These are phyloP conservation scores for Ctenopoma multispine DNA, from an alignment of 2,797 vertebrate genomes.

Conservation along the genomic window DNA sequence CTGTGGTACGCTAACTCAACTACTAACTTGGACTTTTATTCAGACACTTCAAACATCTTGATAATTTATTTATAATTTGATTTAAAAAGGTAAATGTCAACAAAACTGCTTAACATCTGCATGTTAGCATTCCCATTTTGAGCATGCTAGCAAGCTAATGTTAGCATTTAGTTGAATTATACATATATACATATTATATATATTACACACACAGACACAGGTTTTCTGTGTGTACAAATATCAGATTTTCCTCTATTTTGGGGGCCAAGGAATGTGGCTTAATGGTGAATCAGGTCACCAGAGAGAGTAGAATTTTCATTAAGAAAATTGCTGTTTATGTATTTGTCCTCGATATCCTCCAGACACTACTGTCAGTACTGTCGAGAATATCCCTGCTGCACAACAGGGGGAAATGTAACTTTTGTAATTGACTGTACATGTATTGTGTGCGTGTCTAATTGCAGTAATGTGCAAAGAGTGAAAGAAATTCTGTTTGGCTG, in stretches of 20 bases:
- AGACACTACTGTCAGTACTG: background rate
- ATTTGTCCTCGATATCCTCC: conserved; percentile 18
- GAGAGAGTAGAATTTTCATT: conserved; percentile 21
- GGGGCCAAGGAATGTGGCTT: conserved; percentile 3
- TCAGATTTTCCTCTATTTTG: conserved; percentile 4
- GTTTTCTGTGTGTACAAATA: background rate
- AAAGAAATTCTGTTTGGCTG: conserved; percentile 28
- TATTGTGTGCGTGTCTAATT: conserved; percentile 33
- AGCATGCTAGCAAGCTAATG: no score
- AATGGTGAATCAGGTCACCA: background rate
- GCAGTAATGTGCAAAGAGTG: conserved; percentile 23
- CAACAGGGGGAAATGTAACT: conserved; percentile 6
- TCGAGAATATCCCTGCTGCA: conserved; percentile 14
- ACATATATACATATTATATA: no score
- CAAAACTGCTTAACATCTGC: no score
- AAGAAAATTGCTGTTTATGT: conserved; percentile 32
- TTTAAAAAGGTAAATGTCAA: no score
- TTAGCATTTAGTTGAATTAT: no score
- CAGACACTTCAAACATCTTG: no score
- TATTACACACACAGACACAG: no score
- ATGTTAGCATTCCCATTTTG: background rate
- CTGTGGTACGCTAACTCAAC: no score
- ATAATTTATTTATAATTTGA: no score
- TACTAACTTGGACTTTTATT: no score
- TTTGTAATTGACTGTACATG: conserved; percentile 29